Conservation (phyloP, 2,888 invertebrate species). For the Oithona nana region DNA sequence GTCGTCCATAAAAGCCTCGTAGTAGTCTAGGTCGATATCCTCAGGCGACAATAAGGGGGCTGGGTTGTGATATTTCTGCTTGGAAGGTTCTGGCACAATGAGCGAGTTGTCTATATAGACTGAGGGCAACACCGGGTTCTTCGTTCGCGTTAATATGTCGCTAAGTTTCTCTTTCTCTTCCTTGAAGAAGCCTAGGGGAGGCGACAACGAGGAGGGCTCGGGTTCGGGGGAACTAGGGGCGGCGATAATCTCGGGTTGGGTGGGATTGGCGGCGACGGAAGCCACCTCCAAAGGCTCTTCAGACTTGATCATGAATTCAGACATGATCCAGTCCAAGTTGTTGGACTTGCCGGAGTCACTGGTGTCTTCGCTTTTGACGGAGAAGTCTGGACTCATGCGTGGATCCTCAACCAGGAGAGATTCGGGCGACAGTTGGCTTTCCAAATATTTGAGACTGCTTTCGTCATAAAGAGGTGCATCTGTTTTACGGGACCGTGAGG, state of each 20-base stretch:
- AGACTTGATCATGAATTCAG: background rate
- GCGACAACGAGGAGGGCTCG: background rate
- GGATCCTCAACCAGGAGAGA: background rate
- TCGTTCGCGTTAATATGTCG: conserved; percentile 6
- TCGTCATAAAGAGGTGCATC: background rate
- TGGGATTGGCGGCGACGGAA: background rate
- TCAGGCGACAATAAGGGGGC: background rate
- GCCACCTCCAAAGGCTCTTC: background rate
- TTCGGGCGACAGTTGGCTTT: background rate
- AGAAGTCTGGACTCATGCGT: background rate
- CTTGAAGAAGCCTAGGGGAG: background rate
- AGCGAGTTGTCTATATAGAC: conserved; percentile 2
- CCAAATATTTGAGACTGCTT: background rate
- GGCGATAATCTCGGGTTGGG: background rate
- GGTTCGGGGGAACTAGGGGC: background rate
- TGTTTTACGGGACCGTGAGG: too few relatives aligned
- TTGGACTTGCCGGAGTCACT: background rate
- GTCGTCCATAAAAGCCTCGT: background rate
- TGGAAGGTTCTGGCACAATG: conserved; percentile 10
- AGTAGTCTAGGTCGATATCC: background rate
- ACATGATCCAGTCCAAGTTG: background rate
- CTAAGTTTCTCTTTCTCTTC: background rate
- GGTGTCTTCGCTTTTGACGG: background rate
- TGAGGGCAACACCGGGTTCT: conserved; percentile 12
- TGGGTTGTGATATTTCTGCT: background rate